Conservation (phyloP, 2,797 vertebrate genomes). For the Lacerta viridis region DNA sequence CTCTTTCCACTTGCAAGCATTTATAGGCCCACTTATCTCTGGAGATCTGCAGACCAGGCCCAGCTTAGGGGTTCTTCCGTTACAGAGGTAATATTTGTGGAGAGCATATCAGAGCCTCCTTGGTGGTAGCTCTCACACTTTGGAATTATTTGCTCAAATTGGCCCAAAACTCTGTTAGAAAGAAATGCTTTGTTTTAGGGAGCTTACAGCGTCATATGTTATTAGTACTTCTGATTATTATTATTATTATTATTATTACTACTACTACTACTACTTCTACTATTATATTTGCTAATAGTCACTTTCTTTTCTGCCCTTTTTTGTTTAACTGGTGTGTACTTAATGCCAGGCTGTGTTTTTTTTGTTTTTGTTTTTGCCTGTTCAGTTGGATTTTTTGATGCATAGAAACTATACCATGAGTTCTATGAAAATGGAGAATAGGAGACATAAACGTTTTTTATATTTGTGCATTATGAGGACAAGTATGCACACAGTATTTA, state of each 20-base stretch:
- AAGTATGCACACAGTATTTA: background rate
- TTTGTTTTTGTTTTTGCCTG: background rate
- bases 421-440: background rate
- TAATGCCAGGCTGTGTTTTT: background rate
- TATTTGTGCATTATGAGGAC: background rate
- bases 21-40: background rate
- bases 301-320: background rate
- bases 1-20: background rate
- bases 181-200: background rate
- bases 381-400: background rate
- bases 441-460: background rate
- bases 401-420: background rate
- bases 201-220: background rate
- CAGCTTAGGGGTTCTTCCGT: background rate
- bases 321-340: background rate
- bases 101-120: background rate
- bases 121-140: background rate
- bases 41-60: background rate
- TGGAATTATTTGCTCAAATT: background rate
- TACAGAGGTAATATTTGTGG: background rate
- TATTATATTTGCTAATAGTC: no score
- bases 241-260: no score
- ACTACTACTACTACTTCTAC: rapidly evolving
- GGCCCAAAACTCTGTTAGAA: background rate
- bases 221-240: background rate